Percentiles rank a stretch among this genome's conserved stretches.
phyloP scores from a whole-genome alignment of 2,113 vertebrate genomes.

The Crotalus tigris region DNA sequence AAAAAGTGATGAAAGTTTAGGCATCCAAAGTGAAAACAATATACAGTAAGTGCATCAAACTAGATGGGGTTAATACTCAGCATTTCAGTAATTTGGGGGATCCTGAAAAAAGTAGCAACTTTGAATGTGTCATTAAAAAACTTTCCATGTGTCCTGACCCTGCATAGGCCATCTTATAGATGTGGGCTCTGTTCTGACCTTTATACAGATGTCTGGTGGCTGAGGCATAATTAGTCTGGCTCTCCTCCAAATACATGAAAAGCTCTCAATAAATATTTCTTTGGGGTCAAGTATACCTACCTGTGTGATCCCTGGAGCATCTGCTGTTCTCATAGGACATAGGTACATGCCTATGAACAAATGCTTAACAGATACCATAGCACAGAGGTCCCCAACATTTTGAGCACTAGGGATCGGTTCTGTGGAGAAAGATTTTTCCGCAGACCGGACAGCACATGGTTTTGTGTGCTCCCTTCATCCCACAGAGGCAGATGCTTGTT shows the following conservation, averaged over 20 bases:
- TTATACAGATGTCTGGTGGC: background rate
- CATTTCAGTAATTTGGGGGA: background rate
- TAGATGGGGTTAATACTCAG: background rate
- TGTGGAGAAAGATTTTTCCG: no score
- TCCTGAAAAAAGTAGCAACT: background rate
- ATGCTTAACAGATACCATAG: background rate
- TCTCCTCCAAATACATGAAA: background rate
- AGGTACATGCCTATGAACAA: background rate
- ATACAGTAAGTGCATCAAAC: background rate
- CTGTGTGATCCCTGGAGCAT: background rate
- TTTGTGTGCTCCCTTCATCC: no score
- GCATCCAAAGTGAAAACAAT: background rate
- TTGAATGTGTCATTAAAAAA: background rate
- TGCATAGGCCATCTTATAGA: background rate
- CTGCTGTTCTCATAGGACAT: background rate
- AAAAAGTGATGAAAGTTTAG: background rate
- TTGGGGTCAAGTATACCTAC: background rate
- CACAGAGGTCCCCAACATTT: no score
- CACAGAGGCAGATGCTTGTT: no score
- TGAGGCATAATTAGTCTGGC: background rate
- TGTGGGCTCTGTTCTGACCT: background rate
- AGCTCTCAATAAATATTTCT: background rate
- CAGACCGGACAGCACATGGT: no score
- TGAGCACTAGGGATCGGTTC: no score
- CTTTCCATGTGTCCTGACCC: background rate